Evolutionary conservation across 2,113 vertebrate genomes (phyloP), one percentile per base, ranked within the genome.

Genomic region (Montifringilla adamsi): DNA sequence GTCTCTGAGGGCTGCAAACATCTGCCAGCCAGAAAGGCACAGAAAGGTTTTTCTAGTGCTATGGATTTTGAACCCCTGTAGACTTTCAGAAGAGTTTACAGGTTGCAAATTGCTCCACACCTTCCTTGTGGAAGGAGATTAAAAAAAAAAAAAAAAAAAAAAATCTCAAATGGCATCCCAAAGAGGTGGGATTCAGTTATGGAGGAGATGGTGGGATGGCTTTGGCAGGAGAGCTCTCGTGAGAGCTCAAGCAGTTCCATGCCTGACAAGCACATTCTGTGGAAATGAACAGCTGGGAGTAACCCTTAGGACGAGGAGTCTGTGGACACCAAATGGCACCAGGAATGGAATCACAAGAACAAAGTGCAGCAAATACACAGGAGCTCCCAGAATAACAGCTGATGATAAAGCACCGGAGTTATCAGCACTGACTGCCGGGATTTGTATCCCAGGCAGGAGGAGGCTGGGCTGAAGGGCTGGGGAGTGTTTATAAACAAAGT

Each of bases 401-500:
- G 52, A 6, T 8, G 30, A 15, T 26, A 43, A 47, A 68, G 72
- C 67, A 47, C 11, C 8, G 0, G 5, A 9, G 49, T 2, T 8
- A 4, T 5, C 49, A 15, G 50, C 60, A 0, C 33, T 27, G n/a
- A 18, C 15, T 22, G 0, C 2, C 33, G 7, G 5, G 11, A 1
- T 0, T 4, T 27, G 68, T 7, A 3, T 4, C 39, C 4, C 2
- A 31, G 68, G 74, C 31, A 30, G 39, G 37, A 55, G 44, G 23
- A 14, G 67, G 10, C n/a, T 4, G 68, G 62, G 77, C 74, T 59
- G 84, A 6, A 43, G 56, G 76, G 84, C 47, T 18, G 80, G 35
- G 7, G 3, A 6, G 3, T 41, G 78, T 84, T 94, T 52, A 47
- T 9, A 88, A 80, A 77, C 72, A 55, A 3, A 30, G 50, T 5